Evolutionary conservation across 2,888 invertebrate genomes (phyloP), one percentile per base, ranked within the genome.

Genomic region (Drosophila paucipuncta): DNA sequence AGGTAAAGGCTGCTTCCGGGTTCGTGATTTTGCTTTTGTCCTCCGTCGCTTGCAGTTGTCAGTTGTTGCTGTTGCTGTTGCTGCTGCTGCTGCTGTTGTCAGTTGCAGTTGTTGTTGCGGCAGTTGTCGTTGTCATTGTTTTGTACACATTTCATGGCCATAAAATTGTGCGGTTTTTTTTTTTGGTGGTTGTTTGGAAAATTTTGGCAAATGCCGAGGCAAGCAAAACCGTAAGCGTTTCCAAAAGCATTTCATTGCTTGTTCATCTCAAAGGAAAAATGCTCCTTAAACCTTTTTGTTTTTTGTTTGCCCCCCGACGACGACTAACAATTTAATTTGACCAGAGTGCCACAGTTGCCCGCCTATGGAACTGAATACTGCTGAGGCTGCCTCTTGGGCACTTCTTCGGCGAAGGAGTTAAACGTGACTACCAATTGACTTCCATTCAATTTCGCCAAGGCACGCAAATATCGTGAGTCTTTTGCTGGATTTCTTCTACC

Each of bases 1-100:
- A 68, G 64, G 52, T 33, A 71, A 71, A 73, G 72, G 53, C 83
- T 82, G 91, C 91, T 92, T 92, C 92, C 92, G 92, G 92, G 92
- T 92, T 92, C 92, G 92, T 92, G 92, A 92, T 92, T 92, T 91
- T 91, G 81, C 80, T 83, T 84, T 92, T 89, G 80, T 85, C 80
- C 80, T 80, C 76, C 68, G 64, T n/a, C 58, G 53, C 31, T 66
- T 54, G 59, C 64, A 53, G 63, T 80, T 75, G 77, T 73, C 73
- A 65, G 63, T 73, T 65, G 74, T 41, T 72, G 57, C 13, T 41
- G 70, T 59, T 69, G 67, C 57, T 37, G 39, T 1, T 28, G 49
- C 16, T 49, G 69, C 28, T 49, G 25, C 10, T 49, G 53, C 43
- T 49, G 69, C 41, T 68, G 76, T 54, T 66, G 67, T 60, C 61